Conservation (phyloP, 2,888 invertebrate genomes). For the Drosophila peninsularis region DNA sequence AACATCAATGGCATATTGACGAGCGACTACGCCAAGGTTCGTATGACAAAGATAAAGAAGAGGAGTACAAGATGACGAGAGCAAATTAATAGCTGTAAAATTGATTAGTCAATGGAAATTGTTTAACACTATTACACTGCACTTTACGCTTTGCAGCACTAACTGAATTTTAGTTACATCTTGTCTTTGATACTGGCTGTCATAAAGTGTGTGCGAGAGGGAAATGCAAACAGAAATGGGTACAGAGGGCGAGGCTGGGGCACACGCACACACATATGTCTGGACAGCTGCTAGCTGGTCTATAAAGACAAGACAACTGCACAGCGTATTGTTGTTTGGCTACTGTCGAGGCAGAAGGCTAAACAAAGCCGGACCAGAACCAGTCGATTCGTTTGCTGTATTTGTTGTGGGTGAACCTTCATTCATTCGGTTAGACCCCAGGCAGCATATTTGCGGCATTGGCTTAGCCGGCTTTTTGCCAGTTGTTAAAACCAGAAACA, state of each 20-base stretch:
- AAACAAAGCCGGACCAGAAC: slow-evolving; percentile 40
- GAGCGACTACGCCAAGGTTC: slow-evolving; percentile 89
- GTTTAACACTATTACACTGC: slow-evolving; percentile 50
- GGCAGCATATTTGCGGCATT: slow-evolving; percentile 64
- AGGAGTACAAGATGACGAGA: slow-evolving; percentile 3
- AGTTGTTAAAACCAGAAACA: slow-evolving; percentile 27
- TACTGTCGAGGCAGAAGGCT: slow-evolving; percentile 33
- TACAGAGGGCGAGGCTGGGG: neutral
- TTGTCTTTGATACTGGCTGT: slow-evolving; percentile 17
- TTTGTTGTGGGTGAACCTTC: slow-evolving; percentile 48
- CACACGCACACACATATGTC: slow-evolving; percentile 32
- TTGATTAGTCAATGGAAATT: slow-evolving; percentile 61
- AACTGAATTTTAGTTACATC: slow-evolving; percentile 51
- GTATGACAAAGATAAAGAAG: slow-evolving; percentile 44
- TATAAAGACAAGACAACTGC: slow-evolving; percentile 38
- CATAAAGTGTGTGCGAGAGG: slow-evolving; percentile 7
- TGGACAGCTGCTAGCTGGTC: slow-evolving; percentile 17
- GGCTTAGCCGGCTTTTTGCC: slow-evolving; percentile 54
- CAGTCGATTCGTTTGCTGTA: slow-evolving; percentile 40
- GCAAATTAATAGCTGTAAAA: slow-evolving; percentile 48
- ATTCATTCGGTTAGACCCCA: slow-evolving; percentile 34
- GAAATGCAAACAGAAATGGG: neutral
- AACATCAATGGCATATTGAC: slow-evolving; percentile 87
- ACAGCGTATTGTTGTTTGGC: slow-evolving; percentile 53
- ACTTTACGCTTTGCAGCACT: slow-evolving; percentile 35